Base-by-base conservation (phyloP, 2,797 vertebrate genomes). In the Myotis vivesi region DNA sequence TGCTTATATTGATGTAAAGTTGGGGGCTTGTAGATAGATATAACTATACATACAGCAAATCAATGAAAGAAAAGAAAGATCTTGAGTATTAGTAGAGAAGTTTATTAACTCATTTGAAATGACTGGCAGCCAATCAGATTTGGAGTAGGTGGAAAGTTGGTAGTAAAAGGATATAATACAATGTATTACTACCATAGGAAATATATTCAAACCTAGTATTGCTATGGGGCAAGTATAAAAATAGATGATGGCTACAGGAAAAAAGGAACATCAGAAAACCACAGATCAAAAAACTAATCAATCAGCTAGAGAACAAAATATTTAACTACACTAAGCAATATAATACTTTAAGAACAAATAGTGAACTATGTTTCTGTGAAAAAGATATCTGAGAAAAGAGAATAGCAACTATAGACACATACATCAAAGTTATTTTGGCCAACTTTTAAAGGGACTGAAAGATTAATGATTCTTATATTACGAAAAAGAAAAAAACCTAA, bases 91-190 rank as follows among this genome's bases (percentile, higher is more conserved):
- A 36, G 64, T 25, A 80, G 62, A 66, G 25, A 72, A 55, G 53
- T 59, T 79, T 75, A 72, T 96, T 73, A 94, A 55, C 71, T 83
- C 51, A 62, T 41, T 87, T 51, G 53, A 88, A 89, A 86, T 68
- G 33, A 88, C 49, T 25, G 9, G n/a, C 53, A 83, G 19, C 38
- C 82, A 77, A 68, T 66, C 33, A 81, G 36, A 2, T 62, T 75
- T 80, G 64, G 86, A 82, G 77, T 93, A 62, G 28, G 25, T 66
- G 1, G 30, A 66, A 73, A 89, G 55, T 28, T 49, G 55, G 20
- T 41, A 83, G 33, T 20, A 16, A 33, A 76, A 33, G 30, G 23
- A 57, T 66, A 3, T 44, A 44, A 72, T 36, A 33, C 7, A 82
- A 41, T 22, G 22, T 49, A n/a, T 75, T 84, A 17, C 16, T 75